Percentiles rank a stretch among this genome's conserved stretches.
Conservation (phyloP, 2,888 invertebrate genomes). For the Phalangium opilio region DNA sequence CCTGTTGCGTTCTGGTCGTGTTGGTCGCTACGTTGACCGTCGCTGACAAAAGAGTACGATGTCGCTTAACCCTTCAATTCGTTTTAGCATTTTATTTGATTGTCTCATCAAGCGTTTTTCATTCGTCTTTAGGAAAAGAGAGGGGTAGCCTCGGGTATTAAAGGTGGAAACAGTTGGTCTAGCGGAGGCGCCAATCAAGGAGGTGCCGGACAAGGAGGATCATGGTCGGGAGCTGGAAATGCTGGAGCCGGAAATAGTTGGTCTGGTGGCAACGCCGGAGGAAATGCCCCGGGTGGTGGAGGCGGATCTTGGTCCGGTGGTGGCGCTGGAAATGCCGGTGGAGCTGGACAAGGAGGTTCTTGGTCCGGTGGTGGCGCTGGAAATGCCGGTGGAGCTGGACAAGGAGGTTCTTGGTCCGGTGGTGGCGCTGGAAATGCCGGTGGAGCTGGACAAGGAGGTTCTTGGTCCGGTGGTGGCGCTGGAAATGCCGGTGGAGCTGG, state of each 20-base stretch:
- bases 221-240: not conserved
- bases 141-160: not conserved
- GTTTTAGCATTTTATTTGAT: too few relatives aligned
- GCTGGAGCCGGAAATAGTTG: not conserved
- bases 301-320: constrained; percentile 1
- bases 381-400: not conserved
- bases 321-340: constrained; percentile 1
- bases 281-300: not conserved
- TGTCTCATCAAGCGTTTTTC: too few relatives aligned
- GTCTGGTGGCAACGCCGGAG: not conserved
- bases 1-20: too few relatives aligned
- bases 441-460: not conserved
- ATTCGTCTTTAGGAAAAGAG: too few relatives aligned
- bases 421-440: too few relatives aligned
- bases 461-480: not conserved
- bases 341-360: not conserved
- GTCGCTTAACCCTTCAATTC: too few relatives aligned
- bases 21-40: too few relatives aligned
- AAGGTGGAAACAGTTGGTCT: not conserved
- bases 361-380: not conserved
- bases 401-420: not conserved
- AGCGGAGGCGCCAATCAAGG: not conserved
- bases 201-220: not conserved
- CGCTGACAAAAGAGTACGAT: too few relatives aligned
- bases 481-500: not conserved